Percentiles rank a stretch among this genome's conserved stretches.
Conservation (phyloP, 2,888 invertebrate species). For the Molanna angustata region DNA sequence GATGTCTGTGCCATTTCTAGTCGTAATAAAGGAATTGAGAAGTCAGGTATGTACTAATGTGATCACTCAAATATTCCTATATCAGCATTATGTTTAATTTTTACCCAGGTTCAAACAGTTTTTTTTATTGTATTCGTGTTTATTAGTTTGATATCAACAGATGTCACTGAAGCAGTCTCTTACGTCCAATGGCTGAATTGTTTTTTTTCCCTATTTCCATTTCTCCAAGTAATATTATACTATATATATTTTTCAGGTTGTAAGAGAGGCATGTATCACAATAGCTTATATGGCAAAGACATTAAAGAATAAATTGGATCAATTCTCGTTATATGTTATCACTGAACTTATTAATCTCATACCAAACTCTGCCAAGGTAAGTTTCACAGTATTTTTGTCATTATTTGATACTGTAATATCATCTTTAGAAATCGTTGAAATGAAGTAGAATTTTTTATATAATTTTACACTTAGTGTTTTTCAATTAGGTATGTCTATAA, state of each 20-base stretch:
- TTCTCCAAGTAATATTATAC: too few species aligned
- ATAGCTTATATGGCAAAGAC: constrained; percentile 89
- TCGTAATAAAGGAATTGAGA: constrained; percentile 81
- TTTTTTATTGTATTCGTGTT: not conserved
- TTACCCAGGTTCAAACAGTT: not conserved
- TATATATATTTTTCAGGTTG: constrained; percentile 67
- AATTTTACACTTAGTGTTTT: too few species aligned
- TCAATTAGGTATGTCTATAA: too few species aligned
- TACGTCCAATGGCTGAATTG: too few species aligned
- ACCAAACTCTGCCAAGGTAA: constrained; percentile 93
- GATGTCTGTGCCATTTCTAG: constrained; percentile 77
- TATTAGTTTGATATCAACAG: not conserved
- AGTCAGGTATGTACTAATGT: constrained; percentile 61
- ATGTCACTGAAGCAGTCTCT: too few species aligned
- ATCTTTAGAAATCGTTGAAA: too few species aligned
- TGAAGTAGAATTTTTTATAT: too few species aligned
- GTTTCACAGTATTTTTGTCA: too few species aligned
- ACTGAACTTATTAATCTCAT: constrained; percentile 84
- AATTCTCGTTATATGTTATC: constrained; percentile 79
- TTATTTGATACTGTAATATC: too few species aligned
- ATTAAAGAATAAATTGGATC: constrained; percentile 79
- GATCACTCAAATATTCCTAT: too few species aligned
- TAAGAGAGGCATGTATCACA: constrained; percentile 93
- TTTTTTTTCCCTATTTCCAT: too few species aligned
- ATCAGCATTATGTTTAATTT: not conserved